phyloP scores from a whole-genome alignment of 1,140 invertebrate species.

The Zaprionus kolodkinae region DNA sequence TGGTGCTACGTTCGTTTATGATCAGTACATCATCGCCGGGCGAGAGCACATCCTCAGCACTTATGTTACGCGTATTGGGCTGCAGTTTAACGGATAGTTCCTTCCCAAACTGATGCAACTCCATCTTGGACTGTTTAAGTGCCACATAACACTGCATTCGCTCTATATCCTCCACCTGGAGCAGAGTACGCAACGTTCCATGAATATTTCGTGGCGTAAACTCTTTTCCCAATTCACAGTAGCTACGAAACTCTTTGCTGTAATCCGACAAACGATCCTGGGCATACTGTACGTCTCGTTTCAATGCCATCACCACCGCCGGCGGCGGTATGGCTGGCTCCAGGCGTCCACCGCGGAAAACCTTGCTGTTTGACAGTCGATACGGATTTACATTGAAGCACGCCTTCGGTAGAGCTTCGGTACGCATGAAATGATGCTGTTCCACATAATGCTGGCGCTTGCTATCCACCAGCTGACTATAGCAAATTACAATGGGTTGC shows the following conservation, averaged over 20 bases:
- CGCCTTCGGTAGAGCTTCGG: conserved; percentile 62
- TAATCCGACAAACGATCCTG: conserved; percentile 45
- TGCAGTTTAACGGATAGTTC: conserved; percentile 68
- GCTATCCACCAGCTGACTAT: conserved; percentile 34
- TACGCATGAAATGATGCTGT: conserved; percentile 79
- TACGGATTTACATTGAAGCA: conserved; percentile 67
- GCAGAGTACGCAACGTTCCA: conserved; percentile 53
- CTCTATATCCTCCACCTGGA: conserved; percentile 76
- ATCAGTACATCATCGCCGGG: conserved; percentile 71
- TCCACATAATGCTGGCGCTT: conserved; percentile 58
- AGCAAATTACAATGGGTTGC: conserved; percentile 72
- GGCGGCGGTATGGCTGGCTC: conserved; percentile 48
- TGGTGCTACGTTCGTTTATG: conserved; percentile 47
- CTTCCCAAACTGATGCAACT: conserved; percentile 66
- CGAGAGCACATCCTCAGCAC: conserved; percentile 64
- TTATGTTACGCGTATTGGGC: conserved; percentile 22
- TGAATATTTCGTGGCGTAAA: conserved; percentile 52
- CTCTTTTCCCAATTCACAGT: conserved; percentile 45
- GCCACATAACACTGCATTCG: conserved; percentile 57
- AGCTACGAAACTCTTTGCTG: conserved; percentile 60
- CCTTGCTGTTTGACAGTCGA: conserved; percentile 53
- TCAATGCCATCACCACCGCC: conserved; percentile 46
- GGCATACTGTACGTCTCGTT: conserved; percentile 46
- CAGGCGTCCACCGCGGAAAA: conserved; percentile 43
- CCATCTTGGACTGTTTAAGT: conserved; percentile 63